These are phyloP conservation scores for Balearica regulorum DNA, from an alignment of 2,797 vertebrate genomes.

Conservation along the genomic window DNA sequence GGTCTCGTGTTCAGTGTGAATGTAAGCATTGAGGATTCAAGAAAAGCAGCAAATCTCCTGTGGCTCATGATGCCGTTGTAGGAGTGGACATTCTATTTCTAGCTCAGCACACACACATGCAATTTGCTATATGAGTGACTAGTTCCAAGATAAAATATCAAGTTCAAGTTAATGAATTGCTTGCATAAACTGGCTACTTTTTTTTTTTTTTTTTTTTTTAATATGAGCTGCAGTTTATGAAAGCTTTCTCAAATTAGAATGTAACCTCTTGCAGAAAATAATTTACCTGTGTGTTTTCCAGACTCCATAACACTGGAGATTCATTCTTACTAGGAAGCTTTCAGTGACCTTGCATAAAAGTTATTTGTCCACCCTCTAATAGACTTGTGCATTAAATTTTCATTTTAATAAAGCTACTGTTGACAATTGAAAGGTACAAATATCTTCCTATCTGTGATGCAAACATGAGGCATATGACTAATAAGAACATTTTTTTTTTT, in stretches of 20 bases:
- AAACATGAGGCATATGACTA: background rate
- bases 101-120: background rate
- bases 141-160: background rate
- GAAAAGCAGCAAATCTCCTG: background rate
- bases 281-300: background rate
- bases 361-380: background rate
- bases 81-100: background rate
- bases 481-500: background rate
- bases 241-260: background rate
- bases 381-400: background rate
- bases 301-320: background rate
- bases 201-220: background rate
- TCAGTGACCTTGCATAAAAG: background rate
- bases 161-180: background rate
- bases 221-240: background rate
- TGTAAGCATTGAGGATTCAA: background rate
- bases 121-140: background rate
- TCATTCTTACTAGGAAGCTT: background rate
- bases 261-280: background rate
- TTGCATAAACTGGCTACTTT: background rate
- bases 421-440: background rate
- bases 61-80: background rate
- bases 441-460: background rate
- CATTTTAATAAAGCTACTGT: background rate
- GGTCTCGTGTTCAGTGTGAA: background rate